Percentiles rank a stretch among this genome's conserved stretches.
These are phyloP conservation scores for Melanotaenia trifasciata DNA, from an alignment of 2,797 vertebrate species.

Conservation along the genomic window DNA sequence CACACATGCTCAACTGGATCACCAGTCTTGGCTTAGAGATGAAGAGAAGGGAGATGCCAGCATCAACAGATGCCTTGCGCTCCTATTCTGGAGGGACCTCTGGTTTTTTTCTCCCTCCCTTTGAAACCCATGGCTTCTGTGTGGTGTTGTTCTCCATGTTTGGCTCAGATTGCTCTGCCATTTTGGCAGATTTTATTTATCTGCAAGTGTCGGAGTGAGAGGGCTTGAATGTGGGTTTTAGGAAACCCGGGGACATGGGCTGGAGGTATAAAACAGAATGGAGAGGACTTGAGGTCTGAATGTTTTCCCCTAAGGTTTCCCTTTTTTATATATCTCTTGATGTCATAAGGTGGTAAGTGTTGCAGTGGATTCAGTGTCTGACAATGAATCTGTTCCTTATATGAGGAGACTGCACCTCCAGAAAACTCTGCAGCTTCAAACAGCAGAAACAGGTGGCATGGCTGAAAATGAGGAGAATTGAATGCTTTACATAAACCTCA, in stretches of 20 bases:
- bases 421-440: constrained; percentile 31
- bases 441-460: constrained; percentile 9
- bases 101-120: constrained; percentile 62
- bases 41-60: constrained; percentile 76
- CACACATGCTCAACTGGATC: constrained; percentile 62
- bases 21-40: constrained; percentile 75
- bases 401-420: constrained; percentile 15
- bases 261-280: constrained; percentile 61
- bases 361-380: constrained; percentile 21
- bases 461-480: constrained; percentile 9
- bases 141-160: constrained; percentile 69
- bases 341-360: constrained; percentile 29
- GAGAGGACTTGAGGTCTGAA: constrained; percentile 53
- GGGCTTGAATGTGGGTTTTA: constrained; percentile 58
- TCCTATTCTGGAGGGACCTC: constrained; percentile 76
- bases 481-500: neutral
- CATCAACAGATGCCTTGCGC: constrained; percentile 83
- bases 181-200: constrained; percentile 73
- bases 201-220: constrained; percentile 66
- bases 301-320: constrained; percentile 39
- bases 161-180: constrained; percentile 64
- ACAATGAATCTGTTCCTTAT: constrained; percentile 25
- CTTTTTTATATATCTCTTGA: constrained; percentile 18
- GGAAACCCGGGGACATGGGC: constrained; percentile 60
- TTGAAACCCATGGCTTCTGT: constrained; percentile 71